Percentiles rank a stretch among this genome's conserved stretches.
phyloP scores from a whole-genome alignment of 2,888 invertebrate genomes.

The Apomyelois bistriatella region DNA sequence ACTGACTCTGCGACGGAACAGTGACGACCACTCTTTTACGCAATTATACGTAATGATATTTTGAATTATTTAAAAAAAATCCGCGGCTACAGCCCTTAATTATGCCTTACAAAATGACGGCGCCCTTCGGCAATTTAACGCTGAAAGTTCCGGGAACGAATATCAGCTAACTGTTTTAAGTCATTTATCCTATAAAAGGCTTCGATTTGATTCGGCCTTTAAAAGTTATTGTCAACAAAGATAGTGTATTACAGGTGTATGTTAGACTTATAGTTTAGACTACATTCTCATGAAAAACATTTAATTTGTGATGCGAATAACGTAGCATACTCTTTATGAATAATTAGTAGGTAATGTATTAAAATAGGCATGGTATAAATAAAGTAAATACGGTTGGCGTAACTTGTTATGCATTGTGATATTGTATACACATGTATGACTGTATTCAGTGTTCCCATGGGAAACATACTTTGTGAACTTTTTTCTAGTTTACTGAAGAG shows the following conservation, averaged over 20 bases:
- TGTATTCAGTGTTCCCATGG: too few relatives aligned
- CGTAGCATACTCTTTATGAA: not conserved
- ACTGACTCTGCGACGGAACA: constrained; percentile 55
- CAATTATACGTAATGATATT: constrained; percentile 62
- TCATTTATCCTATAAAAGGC: not conserved
- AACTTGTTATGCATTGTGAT: constrained; percentile 20
- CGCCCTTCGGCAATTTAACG: constrained; percentile 38
- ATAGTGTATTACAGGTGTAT: too few relatives aligned
- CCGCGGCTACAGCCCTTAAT: constrained; percentile 41
- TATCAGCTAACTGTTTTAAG: constrained; percentile 27
- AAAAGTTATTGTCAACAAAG: too few relatives aligned
- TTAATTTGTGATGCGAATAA: not conserved
- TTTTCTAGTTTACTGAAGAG: too few relatives aligned
- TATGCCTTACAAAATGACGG: constrained; percentile 36
- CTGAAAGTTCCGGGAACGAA: constrained; percentile 40
- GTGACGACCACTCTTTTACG: constrained; percentile 58
- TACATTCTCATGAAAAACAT: not conserved
- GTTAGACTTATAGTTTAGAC: too few relatives aligned
- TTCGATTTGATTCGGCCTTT: too few relatives aligned
- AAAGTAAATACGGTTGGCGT: constrained; percentile 17
- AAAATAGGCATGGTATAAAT: not conserved
- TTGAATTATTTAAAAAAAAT: constrained; percentile 58
- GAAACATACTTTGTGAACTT: too few relatives aligned
- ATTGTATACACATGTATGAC: constrained; percentile 5
- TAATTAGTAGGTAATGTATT: not conserved